Base-by-base conservation (phyloP, 2,113 vertebrate genomes). In the Nicator chloris region DNA sequence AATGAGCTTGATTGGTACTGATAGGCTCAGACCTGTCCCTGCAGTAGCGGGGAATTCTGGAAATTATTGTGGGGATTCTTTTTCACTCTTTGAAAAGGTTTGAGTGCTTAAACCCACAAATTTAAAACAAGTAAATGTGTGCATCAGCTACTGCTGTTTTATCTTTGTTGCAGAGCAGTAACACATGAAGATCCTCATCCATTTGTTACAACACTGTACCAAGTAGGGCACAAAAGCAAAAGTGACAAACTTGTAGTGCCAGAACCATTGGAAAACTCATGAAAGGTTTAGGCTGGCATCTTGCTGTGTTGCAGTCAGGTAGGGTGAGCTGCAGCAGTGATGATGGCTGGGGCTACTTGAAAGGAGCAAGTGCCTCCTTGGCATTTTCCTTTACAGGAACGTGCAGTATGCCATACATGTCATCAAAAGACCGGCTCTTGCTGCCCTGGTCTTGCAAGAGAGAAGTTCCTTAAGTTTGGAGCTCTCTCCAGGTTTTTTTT, bases 11-110 rank as follows among this genome's bases (percentile, higher is more conserved):
- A 39, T 72, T 44, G 28, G 47, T 90, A 64, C 21, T 13, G 44
- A 35, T 57, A 83, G 76, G 85, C n/a, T 94, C 68, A 94, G 72
- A 45, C 94, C 76, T 91, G 88, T 23, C 77, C 16, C 76, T 27
- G 33, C n/a, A 23, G 66, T 54, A 79, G 18, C 3, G 26, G 77
- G 40, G 61, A 81, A 71, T 93, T 93, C 76, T 86, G 82, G 63
- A 88, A 78, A 66, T 59, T 7, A 30, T 50, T 30, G 42, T 27
- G 21, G 60, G 69, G 26, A 53, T 88, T 40, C 47, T 45, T 80
- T 70, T 51, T 71, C 24, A 21, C 10, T 59, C 35, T 70, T 91
- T 12, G 13, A 44, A 79, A 87, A 61, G 13, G 19, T 49, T 26
- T 23, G 30, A 22, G 15, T 77, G 14, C 47, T 73, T 80, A 63